Evolutionary conservation across 2,113 vertebrate species (phyloP).

Genomic region (Cheirogaleus medius): DNA sequence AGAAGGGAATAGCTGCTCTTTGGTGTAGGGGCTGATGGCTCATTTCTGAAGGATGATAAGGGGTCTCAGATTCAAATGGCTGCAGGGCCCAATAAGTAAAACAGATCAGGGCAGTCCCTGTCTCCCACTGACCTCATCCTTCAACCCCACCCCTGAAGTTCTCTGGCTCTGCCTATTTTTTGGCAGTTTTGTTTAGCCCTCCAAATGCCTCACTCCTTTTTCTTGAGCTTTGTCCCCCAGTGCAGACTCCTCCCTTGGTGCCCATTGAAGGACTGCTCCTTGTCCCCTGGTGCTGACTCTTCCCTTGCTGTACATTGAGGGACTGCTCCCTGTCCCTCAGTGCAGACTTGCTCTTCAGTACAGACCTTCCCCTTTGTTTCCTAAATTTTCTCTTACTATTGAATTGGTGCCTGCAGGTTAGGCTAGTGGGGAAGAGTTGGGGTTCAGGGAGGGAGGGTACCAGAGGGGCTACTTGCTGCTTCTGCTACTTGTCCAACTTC

Average conservation of each 20-base stretch:
- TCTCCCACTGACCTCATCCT: not conserved
- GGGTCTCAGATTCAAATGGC: not conserved
- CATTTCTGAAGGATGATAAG: not conserved
- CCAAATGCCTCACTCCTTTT: not conserved
- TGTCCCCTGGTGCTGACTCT: no score
- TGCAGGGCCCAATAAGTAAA: not conserved
- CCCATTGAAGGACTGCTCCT: no score
- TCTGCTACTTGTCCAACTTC: not conserved
- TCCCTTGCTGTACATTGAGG: not conserved
- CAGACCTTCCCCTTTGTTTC: not conserved
- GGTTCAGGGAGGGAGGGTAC: not conserved
- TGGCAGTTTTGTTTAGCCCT: not conserved
- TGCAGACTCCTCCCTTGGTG: not conserved
- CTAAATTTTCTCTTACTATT: not conserved
- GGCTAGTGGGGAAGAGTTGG: not conserved
- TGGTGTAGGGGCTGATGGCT: not conserved
- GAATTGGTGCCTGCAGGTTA: not conserved
- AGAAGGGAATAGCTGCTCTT: not conserved
- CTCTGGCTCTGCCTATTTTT: not conserved
- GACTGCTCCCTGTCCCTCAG: not conserved
- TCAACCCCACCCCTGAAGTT: not conserved
- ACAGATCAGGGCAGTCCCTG: not conserved
- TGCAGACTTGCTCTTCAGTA: not conserved
- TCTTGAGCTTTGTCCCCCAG: not conserved
- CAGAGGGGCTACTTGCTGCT: not conserved